phyloP scores from a whole-genome alignment of 2,888 invertebrate species.

The Labia minor region DNA sequence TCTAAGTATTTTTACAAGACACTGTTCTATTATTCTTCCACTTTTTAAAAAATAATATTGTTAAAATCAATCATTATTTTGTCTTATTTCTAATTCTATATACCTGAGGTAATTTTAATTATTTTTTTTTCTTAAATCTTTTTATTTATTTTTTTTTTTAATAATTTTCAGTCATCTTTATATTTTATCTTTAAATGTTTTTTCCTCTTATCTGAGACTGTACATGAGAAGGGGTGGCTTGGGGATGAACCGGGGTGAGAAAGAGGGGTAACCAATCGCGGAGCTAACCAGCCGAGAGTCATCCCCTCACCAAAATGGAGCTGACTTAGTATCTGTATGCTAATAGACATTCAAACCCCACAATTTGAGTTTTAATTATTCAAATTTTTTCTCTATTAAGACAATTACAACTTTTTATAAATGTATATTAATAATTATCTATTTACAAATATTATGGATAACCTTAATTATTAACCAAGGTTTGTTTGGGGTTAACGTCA shows the following conservation, averaged over 20 bases:
- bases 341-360: background rate
- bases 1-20: too few species aligned
- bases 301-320: background rate
- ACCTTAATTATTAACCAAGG: background rate
- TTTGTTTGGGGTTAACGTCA: background rate
- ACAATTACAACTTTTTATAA: background rate
- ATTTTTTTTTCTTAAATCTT: too few species aligned
- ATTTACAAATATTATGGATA: background rate
- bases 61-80: too few species aligned
- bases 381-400: background rate
- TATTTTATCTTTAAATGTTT: background rate
- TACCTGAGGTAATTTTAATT: too few species aligned
- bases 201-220: background rate
- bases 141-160: too few species aligned
- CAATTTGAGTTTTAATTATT: background rate
- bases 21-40: too few species aligned
- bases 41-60: too few species aligned
- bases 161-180: background rate
- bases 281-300: background rate
- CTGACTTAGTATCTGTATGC: background rate
- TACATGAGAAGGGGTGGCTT: background rate
- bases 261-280: background rate
- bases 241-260: background rate
- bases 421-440: too few species aligned
- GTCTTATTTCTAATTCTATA: too few species aligned